These are phyloP conservation scores for Heliconius eleuchia DNA, from an alignment of 1,140 invertebrate genomes.

Conservation along the genomic window DNA sequence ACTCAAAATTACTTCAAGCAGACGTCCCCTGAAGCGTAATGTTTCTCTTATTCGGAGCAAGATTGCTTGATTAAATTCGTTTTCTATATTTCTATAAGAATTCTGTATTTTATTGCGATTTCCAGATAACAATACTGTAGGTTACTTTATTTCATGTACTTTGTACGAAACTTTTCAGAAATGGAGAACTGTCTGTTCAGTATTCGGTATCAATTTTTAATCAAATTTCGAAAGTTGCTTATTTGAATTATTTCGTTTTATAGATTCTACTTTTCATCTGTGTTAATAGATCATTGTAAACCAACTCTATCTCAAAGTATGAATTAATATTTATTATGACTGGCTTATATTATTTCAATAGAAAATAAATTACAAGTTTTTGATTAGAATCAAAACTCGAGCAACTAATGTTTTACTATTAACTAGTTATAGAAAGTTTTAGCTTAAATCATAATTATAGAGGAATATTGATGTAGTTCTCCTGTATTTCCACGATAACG, in stretches of 20 bases:
- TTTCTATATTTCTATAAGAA: constrained; percentile 9
- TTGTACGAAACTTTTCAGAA: not conserved
- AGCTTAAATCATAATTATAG: not conserved
- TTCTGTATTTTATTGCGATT: constrained; percentile 12
- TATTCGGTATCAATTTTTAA: not conserved
- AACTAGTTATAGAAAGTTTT: not conserved
- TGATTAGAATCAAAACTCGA: not conserved
- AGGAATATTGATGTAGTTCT: not conserved
- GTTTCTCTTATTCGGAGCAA: constrained; percentile 1
- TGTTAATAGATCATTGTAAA: not conserved
- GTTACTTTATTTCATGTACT: constrained; percentile 6
- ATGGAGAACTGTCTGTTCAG: not conserved
- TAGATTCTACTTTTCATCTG: not conserved
- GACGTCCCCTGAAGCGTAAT: not conserved
- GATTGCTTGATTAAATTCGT: constrained; percentile 9
- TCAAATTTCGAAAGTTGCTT: not conserved
- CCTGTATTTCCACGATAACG: not conserved
- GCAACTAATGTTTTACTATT: not conserved
- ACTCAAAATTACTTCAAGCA: constrained; percentile 6
- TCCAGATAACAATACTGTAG: constrained; percentile 6
- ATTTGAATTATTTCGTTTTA: not conserved
- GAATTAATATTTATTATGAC: not conserved
- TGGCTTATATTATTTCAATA: not conserved
- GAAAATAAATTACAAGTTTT: not conserved
- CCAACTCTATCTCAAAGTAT: not conserved